Evolutionary conservation across 1,140 invertebrate species (phyloP).

Genomic region (Orius insidiosus): DNA sequence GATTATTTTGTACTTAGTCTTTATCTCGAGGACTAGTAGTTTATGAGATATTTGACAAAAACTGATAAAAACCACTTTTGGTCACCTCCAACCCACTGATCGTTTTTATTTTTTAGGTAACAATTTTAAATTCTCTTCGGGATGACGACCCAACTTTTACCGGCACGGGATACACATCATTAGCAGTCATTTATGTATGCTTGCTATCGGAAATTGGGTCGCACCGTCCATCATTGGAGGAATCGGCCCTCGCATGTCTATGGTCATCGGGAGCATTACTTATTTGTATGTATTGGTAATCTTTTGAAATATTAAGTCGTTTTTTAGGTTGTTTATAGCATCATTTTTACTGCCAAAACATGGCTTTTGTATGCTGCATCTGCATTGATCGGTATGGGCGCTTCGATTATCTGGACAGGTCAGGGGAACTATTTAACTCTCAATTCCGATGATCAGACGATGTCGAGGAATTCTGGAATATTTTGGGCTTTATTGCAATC

Average conservation of each 20-base stretch:
- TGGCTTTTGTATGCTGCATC: slow-evolving; percentile 71
- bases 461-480: slow-evolving; percentile 81
- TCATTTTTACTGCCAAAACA: slow-evolving; percentile 64
- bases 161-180: slow-evolving; percentile 72
- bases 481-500: slow-evolving; percentile 92
- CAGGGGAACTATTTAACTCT: slow-evolving; percentile 88
- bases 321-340: slow-evolving; percentile 54
- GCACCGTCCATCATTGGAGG: slow-evolving; percentile 75
- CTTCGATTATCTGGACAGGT: slow-evolving; percentile 76
- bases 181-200: slow-evolving; percentile 82
- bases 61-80: too few species aligned
- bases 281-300: slow-evolving; percentile 53
- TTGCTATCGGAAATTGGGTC: slow-evolving; percentile 81
- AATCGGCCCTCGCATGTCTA: slow-evolving; percentile 63
- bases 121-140: slow-evolving; percentile 61
- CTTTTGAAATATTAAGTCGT: too few species aligned
- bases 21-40: too few species aligned
- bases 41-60: too few species aligned
- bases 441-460: slow-evolving; percentile 71
- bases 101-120: slow-evolving; percentile 51
- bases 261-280: slow-evolving; percentile 60
- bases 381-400: slow-evolving; percentile 70
- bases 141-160: slow-evolving; percentile 53
- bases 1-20: too few species aligned
- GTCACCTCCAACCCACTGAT: too few species aligned